Base-by-base conservation (phyloP, 1,140 invertebrate species). In the Sarcophaga bullata region DNA sequence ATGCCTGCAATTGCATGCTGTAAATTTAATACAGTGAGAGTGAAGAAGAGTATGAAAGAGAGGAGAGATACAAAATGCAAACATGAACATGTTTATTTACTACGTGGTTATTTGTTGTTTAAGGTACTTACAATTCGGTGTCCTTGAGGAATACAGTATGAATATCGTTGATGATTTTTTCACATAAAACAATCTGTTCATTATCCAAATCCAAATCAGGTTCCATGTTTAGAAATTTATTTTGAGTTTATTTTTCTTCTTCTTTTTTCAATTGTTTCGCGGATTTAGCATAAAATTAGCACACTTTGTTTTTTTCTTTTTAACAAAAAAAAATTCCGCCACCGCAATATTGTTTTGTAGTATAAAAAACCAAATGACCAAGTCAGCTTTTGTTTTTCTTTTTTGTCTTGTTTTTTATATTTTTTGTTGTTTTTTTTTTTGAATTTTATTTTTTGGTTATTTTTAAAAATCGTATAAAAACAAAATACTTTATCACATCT, bases 141-240 rank as follows among this genome's bases (percentile, higher is more conserved):
- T 95, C 94, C 91, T 93, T 95, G 82, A 92, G 92, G 83, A 96
- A 91, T 84, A 95, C 92, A 84, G 92, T 93, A 86, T 95, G 93
- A 62, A 97, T 92, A 84, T 96, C 95, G 82, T 92, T 92, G 81
- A 96, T 91, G 84, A 96, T 96, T 92, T 95, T 95, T 89, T 96
- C 95, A 68, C 94, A 95, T 90, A 95, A 92, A 85, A 92, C 93
- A 88, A 91, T 91, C 86, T 92, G 92, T 85, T 92, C 92, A 84
- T 92, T 91, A 50, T 92, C 91, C 85, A 91, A 91, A 37, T 89
- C 88, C 85, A 91, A 91, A 37, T 89, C 88, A 73, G 85, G 82
- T 83, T 85, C 85, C 80, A 85, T 85, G 17, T 80, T 80, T 82
- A 49, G 17, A 13, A 2, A 49, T 46, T 54, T 76, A 13, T n/a